phyloP scores from a whole-genome alignment of 1,140 invertebrate genomes.

The Nasonia vitripennis region DNA sequence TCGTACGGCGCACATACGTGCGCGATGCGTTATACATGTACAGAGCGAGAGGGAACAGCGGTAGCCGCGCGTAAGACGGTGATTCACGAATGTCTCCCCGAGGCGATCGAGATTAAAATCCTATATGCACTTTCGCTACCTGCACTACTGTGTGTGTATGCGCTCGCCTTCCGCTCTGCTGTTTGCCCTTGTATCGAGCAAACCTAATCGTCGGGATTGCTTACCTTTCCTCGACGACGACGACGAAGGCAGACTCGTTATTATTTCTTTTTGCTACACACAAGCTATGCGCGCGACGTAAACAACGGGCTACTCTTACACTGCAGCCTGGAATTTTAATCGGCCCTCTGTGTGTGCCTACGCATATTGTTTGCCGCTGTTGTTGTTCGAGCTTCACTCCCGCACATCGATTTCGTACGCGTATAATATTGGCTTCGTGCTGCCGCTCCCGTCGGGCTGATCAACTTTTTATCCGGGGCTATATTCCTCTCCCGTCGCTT shows the following conservation, averaged over 20 bases:
- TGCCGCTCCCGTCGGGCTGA: neutral
- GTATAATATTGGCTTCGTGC: conserved; percentile 8
- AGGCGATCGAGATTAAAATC: conserved; percentile 39
- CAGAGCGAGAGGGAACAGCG: too few species aligned
- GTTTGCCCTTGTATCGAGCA: conserved; percentile 5
- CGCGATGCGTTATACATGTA: neutral
- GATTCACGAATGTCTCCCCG: conserved; percentile 33
- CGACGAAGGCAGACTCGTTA: neutral
- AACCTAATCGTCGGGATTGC: conserved; percentile 30
- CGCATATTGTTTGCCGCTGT: neutral
- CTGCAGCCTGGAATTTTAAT: conserved; percentile 12
- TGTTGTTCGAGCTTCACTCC: neutral
- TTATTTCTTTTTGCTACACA: neutral
- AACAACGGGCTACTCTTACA: neutral
- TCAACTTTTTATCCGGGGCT: neutral
- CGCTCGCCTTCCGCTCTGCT: neutral
- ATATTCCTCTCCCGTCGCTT: neutral
- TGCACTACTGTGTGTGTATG: neutral
- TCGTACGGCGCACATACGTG: neutral
- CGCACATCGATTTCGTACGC: neutral
- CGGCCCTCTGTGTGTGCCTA: neutral
- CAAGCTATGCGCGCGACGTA: neutral
- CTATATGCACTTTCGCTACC: conserved; percentile 32
- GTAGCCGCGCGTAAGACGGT: conserved; percentile 37
- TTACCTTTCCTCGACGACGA: neutral